phyloP scores from a whole-genome alignment of 1,140 invertebrate genomes.

The Drosophila repleta region DNA sequence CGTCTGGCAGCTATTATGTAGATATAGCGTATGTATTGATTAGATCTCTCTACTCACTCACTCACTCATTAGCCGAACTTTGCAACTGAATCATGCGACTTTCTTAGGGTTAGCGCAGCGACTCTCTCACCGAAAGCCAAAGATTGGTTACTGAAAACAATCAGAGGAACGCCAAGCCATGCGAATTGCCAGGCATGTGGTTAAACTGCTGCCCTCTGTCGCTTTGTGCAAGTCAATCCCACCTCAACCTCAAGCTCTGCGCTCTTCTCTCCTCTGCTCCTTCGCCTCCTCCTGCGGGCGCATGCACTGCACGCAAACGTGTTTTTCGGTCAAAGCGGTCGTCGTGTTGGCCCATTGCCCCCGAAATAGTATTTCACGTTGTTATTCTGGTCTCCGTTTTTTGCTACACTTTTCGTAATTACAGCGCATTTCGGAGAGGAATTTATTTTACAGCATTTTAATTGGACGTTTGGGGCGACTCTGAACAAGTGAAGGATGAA shows the following conservation, averaged over 20 bases:
- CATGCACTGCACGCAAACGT: constrained; percentile 33
- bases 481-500: neutral
- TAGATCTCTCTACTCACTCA: no score
- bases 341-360: constrained; percentile 5
- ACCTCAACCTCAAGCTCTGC: neutral
- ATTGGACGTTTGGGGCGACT: neutral
- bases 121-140: constrained; percentile 17
- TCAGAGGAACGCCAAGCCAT: constrained; percentile 49
- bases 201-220: constrained; percentile 11
- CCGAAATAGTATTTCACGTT: constrained; percentile 49
- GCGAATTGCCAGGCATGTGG: constrained; percentile 22
- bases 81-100: neutral
- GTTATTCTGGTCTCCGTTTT: constrained; percentile 32
- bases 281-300: neutral
- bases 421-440: constrained; percentile 21
- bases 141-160: constrained; percentile 42
- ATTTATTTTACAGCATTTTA: constrained; percentile 36
- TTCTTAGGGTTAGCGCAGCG: neutral
- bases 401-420: constrained; percentile 53
- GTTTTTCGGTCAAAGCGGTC: constrained; percentile 16
- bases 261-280: neutral
- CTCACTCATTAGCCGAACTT: neutral
- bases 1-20: no score
- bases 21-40: neutral
- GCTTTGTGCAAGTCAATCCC: neutral